These are phyloP conservation scores for Microcaecilia unicolor DNA, from an alignment of 2,797 vertebrate species.

Conservation along the genomic window DNA sequence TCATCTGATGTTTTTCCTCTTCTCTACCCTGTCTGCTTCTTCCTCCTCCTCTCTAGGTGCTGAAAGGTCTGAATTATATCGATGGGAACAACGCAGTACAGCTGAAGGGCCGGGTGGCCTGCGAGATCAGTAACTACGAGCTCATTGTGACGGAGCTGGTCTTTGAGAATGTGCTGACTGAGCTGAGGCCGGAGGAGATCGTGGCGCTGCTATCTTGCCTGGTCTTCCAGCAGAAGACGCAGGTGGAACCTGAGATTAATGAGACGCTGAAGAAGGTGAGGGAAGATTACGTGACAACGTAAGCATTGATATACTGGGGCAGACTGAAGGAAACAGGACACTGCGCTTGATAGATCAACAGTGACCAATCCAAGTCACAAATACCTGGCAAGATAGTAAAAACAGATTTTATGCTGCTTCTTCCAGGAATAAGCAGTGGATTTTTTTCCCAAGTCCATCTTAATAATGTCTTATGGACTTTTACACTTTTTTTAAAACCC, in stretches of 20 bases:
- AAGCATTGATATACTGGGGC: no score
- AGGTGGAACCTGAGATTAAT: conserved; percentile 72
- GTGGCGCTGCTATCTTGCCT: conserved; percentile 82
- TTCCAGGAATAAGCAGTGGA: no score
- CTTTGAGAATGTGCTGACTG: conserved; percentile 76
- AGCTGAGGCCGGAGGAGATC: conserved; percentile 78
- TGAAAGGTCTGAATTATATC: conserved; percentile 73
- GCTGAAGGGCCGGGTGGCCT: conserved; percentile 82
- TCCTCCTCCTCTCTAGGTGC: conserved; percentile 51
- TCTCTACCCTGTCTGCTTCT: not conserved
- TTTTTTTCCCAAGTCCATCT: no score
- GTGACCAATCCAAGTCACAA: not conserved
- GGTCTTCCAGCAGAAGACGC: conserved; percentile 73
- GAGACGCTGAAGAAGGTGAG: conserved; percentile 71
- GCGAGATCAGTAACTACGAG: conserved; percentile 86
- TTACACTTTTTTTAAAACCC: no score
- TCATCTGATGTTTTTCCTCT: not conserved
- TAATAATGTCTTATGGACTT: no score
- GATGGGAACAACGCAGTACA: conserved; percentile 71
- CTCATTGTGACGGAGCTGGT: conserved; percentile 83
- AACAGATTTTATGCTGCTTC: not conserved
- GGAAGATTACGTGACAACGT: no score
- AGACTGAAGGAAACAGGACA: no score
- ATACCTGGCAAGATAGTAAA: no score
- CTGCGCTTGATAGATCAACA: no score